Evolutionary conservation across 1,140 invertebrate species (phyloP).

Genomic region (Drosophila triauraria): DNA sequence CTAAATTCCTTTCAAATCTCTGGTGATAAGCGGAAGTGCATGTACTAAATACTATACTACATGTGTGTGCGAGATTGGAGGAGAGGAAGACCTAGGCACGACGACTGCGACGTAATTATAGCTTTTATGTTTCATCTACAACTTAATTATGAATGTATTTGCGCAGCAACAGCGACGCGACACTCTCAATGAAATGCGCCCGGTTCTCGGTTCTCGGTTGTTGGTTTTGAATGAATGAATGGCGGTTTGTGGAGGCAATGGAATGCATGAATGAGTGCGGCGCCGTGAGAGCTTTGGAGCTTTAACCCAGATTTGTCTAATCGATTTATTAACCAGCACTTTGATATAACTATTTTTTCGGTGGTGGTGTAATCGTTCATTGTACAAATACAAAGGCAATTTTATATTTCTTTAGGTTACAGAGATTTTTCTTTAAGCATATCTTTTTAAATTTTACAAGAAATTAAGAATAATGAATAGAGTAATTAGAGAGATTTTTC

Average conservation of each 20-base stretch:
- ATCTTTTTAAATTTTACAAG: too few species aligned
- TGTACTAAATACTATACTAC: constrained; percentile 55
- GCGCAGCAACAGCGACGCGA: constrained; percentile 55
- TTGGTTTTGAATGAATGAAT: constrained; percentile 53
- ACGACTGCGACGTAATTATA: constrained; percentile 65
- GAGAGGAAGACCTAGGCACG: constrained; percentile 47
- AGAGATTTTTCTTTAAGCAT: background rate
- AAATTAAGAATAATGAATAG: background rate
- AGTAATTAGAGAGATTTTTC: background rate
- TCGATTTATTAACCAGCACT: constrained; percentile 11
- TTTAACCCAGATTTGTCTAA: constrained; percentile 27
- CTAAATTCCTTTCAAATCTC: constrained; percentile 68
- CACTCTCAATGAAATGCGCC: constrained; percentile 35
- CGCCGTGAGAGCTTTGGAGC: constrained; percentile 23
- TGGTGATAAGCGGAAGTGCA: constrained; percentile 74
- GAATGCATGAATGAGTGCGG: constrained; percentile 54
- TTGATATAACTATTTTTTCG: constrained; percentile 2
- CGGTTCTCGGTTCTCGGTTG: constrained; percentile 14
- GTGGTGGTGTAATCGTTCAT: background rate
- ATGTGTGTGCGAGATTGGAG: constrained; percentile 18
- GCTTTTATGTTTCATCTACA: constrained; percentile 75
- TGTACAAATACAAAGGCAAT: too few species aligned
- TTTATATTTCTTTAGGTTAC: too few species aligned
- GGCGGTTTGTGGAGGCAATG: constrained; percentile 33
- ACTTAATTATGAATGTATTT: constrained; percentile 78